Base-by-base conservation (phyloP, 2,797 vertebrate species). In the Sibirionetta formosa region DNA sequence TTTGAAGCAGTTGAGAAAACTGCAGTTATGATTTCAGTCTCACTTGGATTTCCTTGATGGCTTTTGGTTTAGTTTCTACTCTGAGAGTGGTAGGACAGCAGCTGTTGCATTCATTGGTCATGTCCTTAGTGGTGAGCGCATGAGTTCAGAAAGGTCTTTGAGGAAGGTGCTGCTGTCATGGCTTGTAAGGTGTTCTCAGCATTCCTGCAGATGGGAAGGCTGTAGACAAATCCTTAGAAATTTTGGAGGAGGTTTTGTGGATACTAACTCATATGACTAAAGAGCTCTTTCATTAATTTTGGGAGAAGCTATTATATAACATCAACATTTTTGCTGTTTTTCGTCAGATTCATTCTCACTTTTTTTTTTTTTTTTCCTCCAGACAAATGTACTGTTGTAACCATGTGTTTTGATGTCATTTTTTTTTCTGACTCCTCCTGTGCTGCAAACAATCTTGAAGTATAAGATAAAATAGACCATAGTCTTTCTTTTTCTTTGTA, bases 71-170 rank as follows among this genome's bases (percentile, higher is more conserved):
- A 38, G 15, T 58, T 65, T 78, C 60, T 69, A 8, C 24, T 82
- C 56, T 50, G 19, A 58, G 10, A 1, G 2, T 26, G 35, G 42
- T 29, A 50, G 48, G 31, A 68, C n/a, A 44, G 36, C 14, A 4
- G 16, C 27, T 80, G 31, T 77, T 57, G 18, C 31, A 46, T 70
- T 66, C 40, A 31, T 31, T 82, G 31, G 5, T 72, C 24, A 26
- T 14, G 8, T 50, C n/a, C 48, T 77, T 56, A 63, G 48, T 10
- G 35, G 33, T 50, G 35, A 75, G 11, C 0, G 0, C 0, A 1
- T n/a, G 15, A 44, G 38, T 70, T 70, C 68, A 60, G 48, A 72
- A 61, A 53, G 60, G 42, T 31, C 35, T 82, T 35, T 31, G 14
- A 68, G 58, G 31, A 22, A 89, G 33, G 17, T 31, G 71, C 29